Evolutionary conservation across 2,797 vertebrate species (phyloP), one percentile per base, ranked within the genome.

Genomic region (Acestrorhynchus altus): DNA sequence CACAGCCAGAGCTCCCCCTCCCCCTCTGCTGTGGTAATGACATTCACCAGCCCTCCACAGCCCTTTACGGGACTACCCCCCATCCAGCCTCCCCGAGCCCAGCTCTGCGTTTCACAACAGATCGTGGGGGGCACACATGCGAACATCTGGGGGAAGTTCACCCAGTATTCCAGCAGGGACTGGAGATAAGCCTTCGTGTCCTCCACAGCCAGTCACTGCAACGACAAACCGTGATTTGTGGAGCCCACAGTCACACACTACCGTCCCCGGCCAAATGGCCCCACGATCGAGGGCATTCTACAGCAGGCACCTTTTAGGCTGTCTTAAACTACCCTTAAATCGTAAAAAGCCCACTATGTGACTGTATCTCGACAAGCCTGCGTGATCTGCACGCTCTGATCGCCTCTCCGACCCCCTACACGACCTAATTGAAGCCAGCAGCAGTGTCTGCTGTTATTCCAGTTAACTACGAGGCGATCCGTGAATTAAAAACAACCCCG

Each of bases 11-110:
- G 83, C 83, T 82, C 79, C 79, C 87, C 79, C 77, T 46, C 57
- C 65, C 77, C 78, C 85, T 86, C 87, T 86, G 86, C 83, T 79
- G 88, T 89, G 92, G 92, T 94, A 93, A 93, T 94, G 93, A 93
- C 93, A 93, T 93, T 93, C 93, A 89, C 90, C 89, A 74, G 68
- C 90, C 67, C 63, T 63, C 67, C 69, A 71, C 42, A 80, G 79
- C 73, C 77, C 84, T 76, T 57, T 82, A 81, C 80, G 84, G 84
- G 84, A 76, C 82, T 60, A 79, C 82, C 84, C 61, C 74, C 67
- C 64, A 77, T 76, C 74, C 70, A 52, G 56, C 69, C 77, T 63
- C 60, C 47, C 40, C 28, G 68, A 57, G 40, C 59, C 75, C 57
- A 60, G 68, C 63, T 71, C 76, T 63, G 79, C 71, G 47, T 84